A percentile compares a stretch with the other conserved stretches of the same genome.
phyloP scores from a whole-genome alignment of 2,113 vertebrate genomes.

The Tautogolabrus adspersus region DNA sequence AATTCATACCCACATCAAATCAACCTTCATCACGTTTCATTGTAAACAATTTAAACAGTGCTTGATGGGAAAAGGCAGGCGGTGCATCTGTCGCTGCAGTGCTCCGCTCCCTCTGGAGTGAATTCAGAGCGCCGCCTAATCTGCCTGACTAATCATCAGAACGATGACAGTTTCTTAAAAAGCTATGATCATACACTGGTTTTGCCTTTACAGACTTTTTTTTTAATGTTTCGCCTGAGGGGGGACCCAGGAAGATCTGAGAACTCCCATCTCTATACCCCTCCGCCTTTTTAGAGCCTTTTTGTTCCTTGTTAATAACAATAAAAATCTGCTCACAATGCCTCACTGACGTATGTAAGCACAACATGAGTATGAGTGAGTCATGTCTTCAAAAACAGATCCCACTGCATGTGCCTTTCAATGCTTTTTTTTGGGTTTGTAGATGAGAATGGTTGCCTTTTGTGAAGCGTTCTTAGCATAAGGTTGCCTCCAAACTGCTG shows the following conservation, averaged over 20 bases:
- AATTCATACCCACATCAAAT: slow-evolving; percentile 31
- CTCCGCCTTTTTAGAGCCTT: slow-evolving; percentile 38
- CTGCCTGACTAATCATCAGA: slow-evolving; percentile 61
- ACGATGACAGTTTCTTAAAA: slow-evolving; percentile 54
- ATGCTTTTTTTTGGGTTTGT: too few species aligned
- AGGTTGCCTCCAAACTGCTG: background rate
- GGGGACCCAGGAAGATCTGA: slow-evolving; percentile 50
- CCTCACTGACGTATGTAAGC: background rate
- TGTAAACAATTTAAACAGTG: slow-evolving; percentile 42
- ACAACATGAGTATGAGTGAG: background rate
- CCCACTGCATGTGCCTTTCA: background rate
- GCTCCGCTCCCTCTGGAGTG: slow-evolving; percentile 4
- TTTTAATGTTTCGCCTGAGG: slow-evolving; percentile 63
- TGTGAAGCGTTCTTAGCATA: background rate
- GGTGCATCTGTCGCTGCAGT: slow-evolving; percentile 19
- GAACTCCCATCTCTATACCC: slow-evolving; percentile 15
- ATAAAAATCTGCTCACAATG: background rate
- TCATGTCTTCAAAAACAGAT: background rate
- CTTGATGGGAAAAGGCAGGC: slow-evolving; percentile 23
- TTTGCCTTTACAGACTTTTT: slow-evolving; percentile 46
- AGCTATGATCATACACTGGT: slow-evolving; percentile 52
- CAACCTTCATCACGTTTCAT: slow-evolving; percentile 36
- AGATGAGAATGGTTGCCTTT: too few species aligned
- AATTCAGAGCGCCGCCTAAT: slow-evolving; percentile 54
- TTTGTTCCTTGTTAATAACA: slow-evolving; percentile 21